Evolutionary conservation across 2,113 vertebrate genomes (phyloP), one percentile per base, ranked within the genome.

Genomic region (Eidolon helvum): DNA sequence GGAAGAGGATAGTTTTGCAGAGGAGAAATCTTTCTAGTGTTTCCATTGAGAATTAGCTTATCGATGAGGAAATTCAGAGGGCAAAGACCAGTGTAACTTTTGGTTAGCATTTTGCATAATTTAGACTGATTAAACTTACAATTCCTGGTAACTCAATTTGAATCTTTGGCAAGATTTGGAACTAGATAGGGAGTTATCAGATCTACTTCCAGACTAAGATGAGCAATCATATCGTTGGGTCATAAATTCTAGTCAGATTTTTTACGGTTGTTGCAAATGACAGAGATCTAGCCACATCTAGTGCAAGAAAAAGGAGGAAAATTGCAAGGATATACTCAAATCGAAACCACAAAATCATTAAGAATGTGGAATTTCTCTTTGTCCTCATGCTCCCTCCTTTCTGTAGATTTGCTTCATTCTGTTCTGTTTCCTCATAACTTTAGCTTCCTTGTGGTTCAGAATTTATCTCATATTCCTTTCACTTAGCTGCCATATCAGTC

Each of bases 31-130:
- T 43, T 0, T 83, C 77, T 40, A 86, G 15, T 35, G 8, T 93
- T 97, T 98, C 77, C 18, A n/a, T 26, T 61, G 90, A 96, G 59
- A 79, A 71, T 92, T 94, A 97, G 50, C 24, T 90, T 97, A 38
- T 75, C 95, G 90, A 66, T 95, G 26, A 45, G 71, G 95, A 93
- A 97, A 96, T 82, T 79, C 82, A 75, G 84, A 96, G 40, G 94
- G 38, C 35, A 96, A 96, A 95, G 72, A 84, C 91, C 40, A 66
- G 21, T 79, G 30, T 85, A 71, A 68, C 24, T 74, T 95, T 96
- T 95, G 77, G 68, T 94, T 94, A 90, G 24, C 2, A 48, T 61
- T 98, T 97, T 57, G 95, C 89, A n/a, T 98, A 96, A 97, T 87
- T 97, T 8, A 87, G 87, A 91, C 48, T 94, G 71, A 97, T 88